Conservation (phyloP, 2,113 vertebrate species). For the Neolamprologus tretocephalus region DNA sequence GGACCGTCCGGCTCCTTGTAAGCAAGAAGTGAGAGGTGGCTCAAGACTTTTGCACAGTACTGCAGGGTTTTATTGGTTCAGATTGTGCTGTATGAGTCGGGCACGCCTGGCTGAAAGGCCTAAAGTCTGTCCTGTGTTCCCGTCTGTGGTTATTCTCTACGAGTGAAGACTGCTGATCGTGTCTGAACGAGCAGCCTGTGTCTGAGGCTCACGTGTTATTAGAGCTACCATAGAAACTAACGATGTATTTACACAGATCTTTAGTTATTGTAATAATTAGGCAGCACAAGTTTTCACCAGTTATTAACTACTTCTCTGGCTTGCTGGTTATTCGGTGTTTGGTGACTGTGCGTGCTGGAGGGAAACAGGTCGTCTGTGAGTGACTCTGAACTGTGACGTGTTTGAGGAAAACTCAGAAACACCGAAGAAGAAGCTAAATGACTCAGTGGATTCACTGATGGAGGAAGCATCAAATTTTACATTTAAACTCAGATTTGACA, state of each 20-base stretch:
- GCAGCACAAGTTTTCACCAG: neutral
- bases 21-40: accelerated
- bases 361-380: neutral
- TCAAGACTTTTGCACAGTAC: neutral
- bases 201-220: neutral
- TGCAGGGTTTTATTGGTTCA: neutral
- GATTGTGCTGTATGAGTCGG: neutral
- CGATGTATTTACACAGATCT: neutral
- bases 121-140: neutral
- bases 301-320: accelerated
- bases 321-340: neutral
- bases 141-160: neutral
- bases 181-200: neutral
- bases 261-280: neutral
- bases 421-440: neutral
- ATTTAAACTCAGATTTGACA: neutral
- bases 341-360: neutral
- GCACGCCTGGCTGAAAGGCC: accelerated
- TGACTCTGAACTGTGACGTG: neutral
- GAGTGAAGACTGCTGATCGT: accelerated
- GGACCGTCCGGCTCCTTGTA: accelerated
- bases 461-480: neutral
- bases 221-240: accelerated
- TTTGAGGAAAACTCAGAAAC: neutral
- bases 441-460: neutral